Conservation (phyloP, 2,888 invertebrate species). For the Hedya salicella region DNA sequence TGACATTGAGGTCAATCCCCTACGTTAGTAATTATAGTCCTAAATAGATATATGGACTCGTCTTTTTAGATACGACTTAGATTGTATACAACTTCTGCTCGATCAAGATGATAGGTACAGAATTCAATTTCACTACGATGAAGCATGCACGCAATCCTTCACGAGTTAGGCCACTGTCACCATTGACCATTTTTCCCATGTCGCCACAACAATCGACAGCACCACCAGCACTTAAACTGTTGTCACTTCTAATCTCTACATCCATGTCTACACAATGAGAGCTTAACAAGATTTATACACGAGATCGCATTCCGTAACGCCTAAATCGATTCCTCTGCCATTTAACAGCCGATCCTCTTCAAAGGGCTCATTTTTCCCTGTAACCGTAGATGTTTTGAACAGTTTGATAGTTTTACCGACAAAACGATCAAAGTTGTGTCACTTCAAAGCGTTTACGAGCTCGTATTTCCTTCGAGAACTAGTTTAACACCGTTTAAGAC, state of each 20-base stretch:
- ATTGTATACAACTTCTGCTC: too few relatives aligned
- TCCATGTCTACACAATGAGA: constrained; percentile 49
- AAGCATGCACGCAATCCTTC: too few relatives aligned
- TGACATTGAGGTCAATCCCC: neutral
- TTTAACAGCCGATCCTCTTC: constrained; percentile 38
- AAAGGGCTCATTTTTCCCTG: constrained; percentile 31
- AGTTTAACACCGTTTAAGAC: constrained; percentile 28
- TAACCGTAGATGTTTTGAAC: constrained; percentile 15
- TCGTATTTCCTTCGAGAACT: constrained; percentile 33
- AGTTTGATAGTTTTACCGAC: constrained; percentile 33
- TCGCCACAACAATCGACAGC: neutral
- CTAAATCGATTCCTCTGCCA: constrained; percentile 40
- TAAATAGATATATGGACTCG: too few relatives aligned
- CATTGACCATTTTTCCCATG: neutral
- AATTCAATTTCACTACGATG: neutral
- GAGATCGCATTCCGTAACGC: constrained; percentile 42
- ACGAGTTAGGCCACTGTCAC: too few relatives aligned
- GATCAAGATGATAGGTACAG: neutral
- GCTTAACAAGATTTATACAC: constrained; percentile 65
- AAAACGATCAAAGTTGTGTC: constrained; percentile 45
- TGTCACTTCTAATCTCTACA: constrained; percentile 2
- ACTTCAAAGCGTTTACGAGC: constrained; percentile 43
- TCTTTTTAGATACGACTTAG: too few relatives aligned
- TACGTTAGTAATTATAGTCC: too few relatives aligned
- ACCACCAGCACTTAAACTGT: neutral